Conservation (phyloP, 1,140 invertebrate genomes). For the Globodera rostochiensis region DNA sequence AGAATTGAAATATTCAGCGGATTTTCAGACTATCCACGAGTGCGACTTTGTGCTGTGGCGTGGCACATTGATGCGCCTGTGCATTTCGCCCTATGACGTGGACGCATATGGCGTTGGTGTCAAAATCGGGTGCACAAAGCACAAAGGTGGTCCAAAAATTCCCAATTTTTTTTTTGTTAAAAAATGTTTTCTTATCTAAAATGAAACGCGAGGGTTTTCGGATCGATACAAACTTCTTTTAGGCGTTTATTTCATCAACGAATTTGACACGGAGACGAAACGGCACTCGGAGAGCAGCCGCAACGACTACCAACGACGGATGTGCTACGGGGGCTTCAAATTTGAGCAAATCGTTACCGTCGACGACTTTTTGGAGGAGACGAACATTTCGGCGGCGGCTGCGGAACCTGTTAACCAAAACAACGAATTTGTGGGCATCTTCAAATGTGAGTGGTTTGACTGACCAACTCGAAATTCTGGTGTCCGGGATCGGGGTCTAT, state of each 20-base stretch:
- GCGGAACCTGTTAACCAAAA: constrained; percentile 4
- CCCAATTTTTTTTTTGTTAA: background rate
- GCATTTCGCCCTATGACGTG: constrained; percentile 3
- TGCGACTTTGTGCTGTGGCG: constrained; percentile 25
- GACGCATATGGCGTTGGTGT: constrained; percentile 5
- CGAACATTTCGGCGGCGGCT: background rate
- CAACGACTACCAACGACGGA: background rate
- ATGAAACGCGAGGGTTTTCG: no score
- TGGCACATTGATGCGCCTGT: constrained; percentile 14
- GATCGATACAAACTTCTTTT: background rate
- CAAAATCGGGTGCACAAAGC: constrained; percentile 20
- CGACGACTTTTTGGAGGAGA: background rate
- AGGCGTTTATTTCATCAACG: constrained; percentile 29
- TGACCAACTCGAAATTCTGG: no score
- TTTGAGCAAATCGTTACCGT: constrained; percentile 16
- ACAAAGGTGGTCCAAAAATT: constrained; percentile 13
- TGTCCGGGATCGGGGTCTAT: no score
- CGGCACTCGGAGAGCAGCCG: background rate
- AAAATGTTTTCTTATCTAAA: no score
- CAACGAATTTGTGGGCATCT: constrained; percentile 14
- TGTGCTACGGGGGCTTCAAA: constrained; percentile 15
- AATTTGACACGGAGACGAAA: constrained; percentile 12
- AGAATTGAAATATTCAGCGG: background rate
- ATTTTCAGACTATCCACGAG: constrained; percentile 14
- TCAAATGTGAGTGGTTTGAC: background rate